Base-by-base conservation (phyloP, 1,140 invertebrate species). In the Pachyrhynchus sulphureomaculatus region DNA sequence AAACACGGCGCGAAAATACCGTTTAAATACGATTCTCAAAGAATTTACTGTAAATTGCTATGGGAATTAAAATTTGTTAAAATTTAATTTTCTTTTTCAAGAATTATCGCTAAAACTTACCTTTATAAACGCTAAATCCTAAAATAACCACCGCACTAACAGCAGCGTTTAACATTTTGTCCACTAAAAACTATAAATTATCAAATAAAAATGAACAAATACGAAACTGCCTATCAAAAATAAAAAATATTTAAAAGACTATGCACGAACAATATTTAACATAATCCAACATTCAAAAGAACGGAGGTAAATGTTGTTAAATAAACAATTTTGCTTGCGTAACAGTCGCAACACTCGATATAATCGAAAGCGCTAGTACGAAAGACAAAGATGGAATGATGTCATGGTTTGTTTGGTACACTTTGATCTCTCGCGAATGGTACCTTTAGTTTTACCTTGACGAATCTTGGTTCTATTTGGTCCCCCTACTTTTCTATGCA, bases 241-340 rank as follows among this genome's bases (percentile, higher is more conserved):
- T 29, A 29, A 29, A 29, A 29, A 29, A 6, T 29, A 29, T 6
- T 29, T 2, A 29, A 29, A 6, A 2, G 24, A n/a, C n/a, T n/a
- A n/a, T n/a, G 12, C 18, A 34, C 6, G n/a, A 37, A 37, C 34
- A 37, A 13, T n/a, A 13, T 44, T 5, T 56, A 45, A 56, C 44
- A 45, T 32, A 26, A 5, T 29, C 17, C 18, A 56, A 45, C 10
- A 34, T 10, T 34, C 12, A n/a, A n/a, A n/a, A n/a, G n/a, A n/a
- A n/a, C n/a, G n/a, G n/a, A n/a, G n/a, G n/a, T n/a, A n/a, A n/a
- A n/a, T n/a, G n/a, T n/a, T n/a, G n/a, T n/a, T n/a, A n/a, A n/a
- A 41, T 56, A 56, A 56, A 56, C 53, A 56, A 53, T 23, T 33
- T 45, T n/a, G n/a, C n/a, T 56, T 56, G 32, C 41, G 53, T 56